Base-by-base conservation (phyloP, 2,797 vertebrate species). In the Cryptoblepharus egeriae region DNA sequence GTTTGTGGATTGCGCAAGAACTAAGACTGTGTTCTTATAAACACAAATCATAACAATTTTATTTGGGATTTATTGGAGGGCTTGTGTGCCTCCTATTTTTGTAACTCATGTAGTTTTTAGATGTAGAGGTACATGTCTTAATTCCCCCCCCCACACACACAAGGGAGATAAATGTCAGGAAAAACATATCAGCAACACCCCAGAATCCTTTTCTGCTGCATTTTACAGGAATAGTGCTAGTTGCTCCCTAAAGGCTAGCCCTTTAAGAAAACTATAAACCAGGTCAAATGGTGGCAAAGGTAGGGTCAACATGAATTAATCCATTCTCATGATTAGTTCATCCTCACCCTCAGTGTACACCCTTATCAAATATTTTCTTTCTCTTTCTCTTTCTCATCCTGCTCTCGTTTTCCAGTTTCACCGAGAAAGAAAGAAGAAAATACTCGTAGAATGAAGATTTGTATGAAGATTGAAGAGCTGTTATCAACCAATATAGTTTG, bases 11-110 rank as follows among this genome's bases (percentile, higher is more conserved):
- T 83, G 85, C 0, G 5, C 39, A 71, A 0, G 82, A 92, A 88
- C 39, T 45, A 11, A 76, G 45, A 35, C 80, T 77, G 76, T 68
- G 88, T 86, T 45, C 69, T 71, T 28, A 71, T 49, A n/a, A 49
- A 71, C 42, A 49, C 69, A 71, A 49, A 49, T 49, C 28, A 71
- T 71, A 49, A 42, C 16, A 49, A 30, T 26, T 49, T n/a, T 71
- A 7, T 71, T 42, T 71, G 26, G 45, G 28, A 15, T 13, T 49
- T 49, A 49, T 10, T 30, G 69, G 8, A 16, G 69, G 45, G 42
- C 28, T 39, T 45, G 12, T 71, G 12, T 71, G 39, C 39, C 42
- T n/a, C 42, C 28, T 69, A 37, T 42, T 26, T 42, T 49, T 39
- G 39, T 11, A 37, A 39, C 16, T 71, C 69, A 45, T 26, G n/a